Evolutionary conservation across 2,797 vertebrate species (phyloP), one percentile per base, ranked within the genome.

Genomic region (Tamandua tetradactyla): DNA sequence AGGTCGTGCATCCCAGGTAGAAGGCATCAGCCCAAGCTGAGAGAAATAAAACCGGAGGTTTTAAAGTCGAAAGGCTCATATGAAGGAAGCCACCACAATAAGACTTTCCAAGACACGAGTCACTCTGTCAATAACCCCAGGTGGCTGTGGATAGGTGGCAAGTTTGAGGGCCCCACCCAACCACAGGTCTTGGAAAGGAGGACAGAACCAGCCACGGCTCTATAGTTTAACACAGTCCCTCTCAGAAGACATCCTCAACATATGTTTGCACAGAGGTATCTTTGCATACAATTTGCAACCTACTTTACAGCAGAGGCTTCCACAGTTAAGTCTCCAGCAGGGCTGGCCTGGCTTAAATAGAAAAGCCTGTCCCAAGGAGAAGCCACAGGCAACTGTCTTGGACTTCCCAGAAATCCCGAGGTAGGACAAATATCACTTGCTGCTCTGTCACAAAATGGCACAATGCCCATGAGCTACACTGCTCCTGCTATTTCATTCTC

Each of bases 101-200:
- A 62, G 30, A 89, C n/a, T 47, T 74, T 59, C 79, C 35, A 72
- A 68, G 79, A 87, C 37, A 7, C 7, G 79, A 93, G 40, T 44
- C 64, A 89, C 62, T 27, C 13, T 18, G 9, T 17, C 25, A 89
- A 66, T 40, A 40, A 32, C 7, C 42, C 27, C 44, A 94, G 61
- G 61, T 4, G 44, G 59, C 49, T 40, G 30, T 62, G 49, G 44
- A n/a, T 35, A 72, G 14, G 13, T 7, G 22, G 32, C 23, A 35
- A 68, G 42, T 83, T 1, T 62, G 80, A 84, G n/a, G 59, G 42
- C 52, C 37, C 37, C 22, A 12, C 55, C 71, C 30, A 66, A 52
- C 9, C 27, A 37, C 69, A 52, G 40, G 61, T 52, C 35, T 42
- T 23, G 7, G 52, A 72, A 84, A 44, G 47, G 20, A 90, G 57